Evolutionary conservation across 2,797 vertebrate species (phyloP), one percentile per base, ranked within the genome.

Genomic region (Crenichthys baileyi): DNA sequence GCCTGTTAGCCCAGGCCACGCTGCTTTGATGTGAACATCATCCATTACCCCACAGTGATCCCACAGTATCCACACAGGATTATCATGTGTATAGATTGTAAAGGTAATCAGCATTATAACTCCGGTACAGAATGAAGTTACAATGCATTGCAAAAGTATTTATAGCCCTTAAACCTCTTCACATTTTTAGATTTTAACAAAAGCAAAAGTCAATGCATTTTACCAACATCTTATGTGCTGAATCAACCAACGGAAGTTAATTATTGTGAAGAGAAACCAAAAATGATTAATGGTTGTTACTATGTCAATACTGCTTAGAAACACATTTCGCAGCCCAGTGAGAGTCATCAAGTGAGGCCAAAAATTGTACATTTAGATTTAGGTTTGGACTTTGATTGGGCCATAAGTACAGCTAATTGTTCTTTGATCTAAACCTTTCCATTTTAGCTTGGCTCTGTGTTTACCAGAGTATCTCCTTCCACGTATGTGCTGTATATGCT

Each of bases 21-120:
- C 60, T 2, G 16, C 85, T 80, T 86, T 77, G 74, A 86, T 83
- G 77, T 51, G 75, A 83, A 51, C 83, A 86, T 86, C 87, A 71
- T 79, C 72, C 58, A 77, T 58, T 58, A 9, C 74, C 84, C 79
- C 73, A 70, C 86, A 68, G 87, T 50, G 86, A 80, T 58, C 70
- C 73, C 56, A 12, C 68, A 48, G 83, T 61, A 70, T 0, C 6
- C 76, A 77, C 63, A 22, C 60, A 39, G 51, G 77, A 84, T 72
- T 74, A 78, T 83, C 55, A 70, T 51, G 65, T 70, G 81, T 73
- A 50, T 46, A 29, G 81, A 8, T 53, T 60, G 20, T 56, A 2
- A 7, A 55, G 67, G 60, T 29, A 20, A 79, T 76, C 71, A 46
- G 63, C 56, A 70, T 50, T 67, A 56, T 48, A 60, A 65, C 29